Conservation (phyloP, 2,888 invertebrate species). For the Disparrhopalites patrizii region DNA sequence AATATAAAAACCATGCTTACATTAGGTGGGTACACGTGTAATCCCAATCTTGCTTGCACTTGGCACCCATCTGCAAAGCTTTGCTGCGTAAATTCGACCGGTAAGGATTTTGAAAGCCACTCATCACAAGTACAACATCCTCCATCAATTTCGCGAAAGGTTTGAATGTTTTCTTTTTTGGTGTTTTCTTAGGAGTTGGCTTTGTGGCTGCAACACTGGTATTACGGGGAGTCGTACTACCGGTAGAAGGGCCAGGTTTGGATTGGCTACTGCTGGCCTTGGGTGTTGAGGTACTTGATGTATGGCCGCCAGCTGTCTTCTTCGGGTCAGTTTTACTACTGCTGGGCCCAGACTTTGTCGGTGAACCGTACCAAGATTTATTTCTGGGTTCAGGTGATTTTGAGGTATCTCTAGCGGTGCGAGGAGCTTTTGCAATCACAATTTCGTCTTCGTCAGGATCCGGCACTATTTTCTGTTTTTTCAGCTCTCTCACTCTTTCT, state of each 20-base stretch:
- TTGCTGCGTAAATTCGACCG: constrained; percentile 64
- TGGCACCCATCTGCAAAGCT: constrained; percentile 73
- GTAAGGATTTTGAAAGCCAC: constrained; percentile 81
- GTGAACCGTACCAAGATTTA: constrained; percentile 21
- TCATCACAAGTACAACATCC: constrained; percentile 72
- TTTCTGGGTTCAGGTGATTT: constrained; percentile 7
- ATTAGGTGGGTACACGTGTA: constrained; percentile 75
- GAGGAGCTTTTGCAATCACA: background rate
- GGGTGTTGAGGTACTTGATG: too few species aligned
- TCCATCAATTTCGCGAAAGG: constrained; percentile 61
- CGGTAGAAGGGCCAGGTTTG: too few species aligned
- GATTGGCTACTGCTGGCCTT: too few species aligned
- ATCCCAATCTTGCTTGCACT: constrained; percentile 72
- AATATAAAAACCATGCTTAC: constrained; percentile 58
- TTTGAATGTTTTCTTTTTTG: constrained; percentile 50
- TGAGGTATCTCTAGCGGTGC: background rate
- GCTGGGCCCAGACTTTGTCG: background rate
- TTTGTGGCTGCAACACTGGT: background rate
- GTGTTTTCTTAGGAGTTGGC: constrained; percentile 23
- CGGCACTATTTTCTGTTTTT: constrained; percentile 15
- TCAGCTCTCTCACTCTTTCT: constrained; percentile 34
- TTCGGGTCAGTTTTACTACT: constrained; percentile 18
- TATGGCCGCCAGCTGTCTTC: constrained; percentile 15
- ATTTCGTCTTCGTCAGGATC: background rate
- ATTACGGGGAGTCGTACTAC: too few species aligned